These are phyloP conservation scores for Drosophila serrata DNA, from an alignment of 1,140 invertebrate genomes.

Conservation along the genomic window DNA sequence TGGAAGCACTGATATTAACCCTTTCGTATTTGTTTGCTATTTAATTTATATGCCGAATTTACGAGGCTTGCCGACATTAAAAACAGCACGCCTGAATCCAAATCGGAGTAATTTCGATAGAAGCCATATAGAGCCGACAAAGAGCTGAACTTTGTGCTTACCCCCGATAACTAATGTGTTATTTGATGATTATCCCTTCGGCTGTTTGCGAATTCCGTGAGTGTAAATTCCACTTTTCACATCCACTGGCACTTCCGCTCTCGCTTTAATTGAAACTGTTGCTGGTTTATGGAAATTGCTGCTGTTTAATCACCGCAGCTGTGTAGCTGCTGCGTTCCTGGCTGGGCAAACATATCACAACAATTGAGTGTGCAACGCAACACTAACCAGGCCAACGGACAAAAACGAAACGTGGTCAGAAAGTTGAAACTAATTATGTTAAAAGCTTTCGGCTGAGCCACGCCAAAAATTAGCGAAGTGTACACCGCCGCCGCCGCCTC, in stretches of 20 bases:
- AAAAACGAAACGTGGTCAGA: slow-evolving; percentile 82
- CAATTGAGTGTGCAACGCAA: slow-evolving; percentile 69
- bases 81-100: slow-evolving; percentile 55
- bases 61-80: slow-evolving; percentile 71
- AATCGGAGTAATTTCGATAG: slow-evolving; percentile 61
- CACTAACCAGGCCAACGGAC: slow-evolving; percentile 77
- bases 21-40: slow-evolving; percentile 74
- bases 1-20: slow-evolving; percentile 58
- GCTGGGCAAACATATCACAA: slow-evolving; percentile 45
- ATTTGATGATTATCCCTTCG: slow-evolving; percentile 64
- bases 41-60: slow-evolving; percentile 78
- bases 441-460: slow-evolving; percentile 72
- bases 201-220: slow-evolving; percentile 52
- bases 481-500: slow-evolving; percentile 12
- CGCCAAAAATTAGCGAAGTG: slow-evolving; percentile 66
- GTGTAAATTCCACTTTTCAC: slow-evolving; percentile 23
- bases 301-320: slow-evolving; percentile 46
- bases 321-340: neutral
- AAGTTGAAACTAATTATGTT: slow-evolving; percentile 82
- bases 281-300: slow-evolving; percentile 42
- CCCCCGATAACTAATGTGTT: slow-evolving; percentile 63
- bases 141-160: slow-evolving; percentile 56
- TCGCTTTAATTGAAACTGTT: slow-evolving; percentile 57
- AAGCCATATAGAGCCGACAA: slow-evolving; percentile 42
- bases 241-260: slow-evolving; percentile 55